phyloP scores from a whole-genome alignment of 2,113 vertebrate species.

The Chinchilla lanigera region DNA sequence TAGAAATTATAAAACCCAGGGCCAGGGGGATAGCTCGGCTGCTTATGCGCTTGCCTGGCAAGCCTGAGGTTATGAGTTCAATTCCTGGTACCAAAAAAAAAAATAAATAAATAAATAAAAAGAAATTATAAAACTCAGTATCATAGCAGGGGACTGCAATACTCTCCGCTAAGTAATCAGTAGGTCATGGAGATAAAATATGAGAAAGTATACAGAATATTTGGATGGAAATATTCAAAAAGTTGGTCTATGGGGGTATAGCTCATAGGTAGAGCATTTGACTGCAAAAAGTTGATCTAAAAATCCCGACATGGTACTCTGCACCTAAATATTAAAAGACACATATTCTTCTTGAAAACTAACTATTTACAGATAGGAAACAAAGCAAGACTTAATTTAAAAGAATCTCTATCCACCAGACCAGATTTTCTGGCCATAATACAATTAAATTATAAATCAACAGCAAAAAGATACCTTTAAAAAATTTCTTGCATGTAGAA shows the following conservation, averaged over 20 bases:
- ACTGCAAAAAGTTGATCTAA: not conserved
- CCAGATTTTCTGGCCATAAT: not conserved
- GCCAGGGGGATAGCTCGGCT: no score
- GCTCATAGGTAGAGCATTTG: no score
- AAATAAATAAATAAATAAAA: no score
- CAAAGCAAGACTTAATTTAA: not conserved
- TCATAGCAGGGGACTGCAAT: not conserved
- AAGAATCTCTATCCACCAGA: not conserved
- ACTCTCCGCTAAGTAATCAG: not conserved
- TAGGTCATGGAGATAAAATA: not conserved
- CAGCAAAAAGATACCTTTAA: not conserved
- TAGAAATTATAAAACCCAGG: not conserved
- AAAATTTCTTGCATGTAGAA: not conserved
- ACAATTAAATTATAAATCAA: not conserved
- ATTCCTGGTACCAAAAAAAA: no score
- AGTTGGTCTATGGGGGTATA: no score
- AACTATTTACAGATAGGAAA: not conserved
- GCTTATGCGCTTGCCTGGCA: no score
- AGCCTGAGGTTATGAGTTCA: no score
- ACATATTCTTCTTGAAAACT: not conserved
- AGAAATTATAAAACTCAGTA: not conserved
- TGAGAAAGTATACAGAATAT: not conserved
- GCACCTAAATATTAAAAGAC: not conserved
- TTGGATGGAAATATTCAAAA: not conserved
- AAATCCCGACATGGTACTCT: not conserved